These are phyloP conservation scores for Micrastur ruficollis DNA, from an alignment of 2,797 vertebrate species.

Conservation along the genomic window DNA sequence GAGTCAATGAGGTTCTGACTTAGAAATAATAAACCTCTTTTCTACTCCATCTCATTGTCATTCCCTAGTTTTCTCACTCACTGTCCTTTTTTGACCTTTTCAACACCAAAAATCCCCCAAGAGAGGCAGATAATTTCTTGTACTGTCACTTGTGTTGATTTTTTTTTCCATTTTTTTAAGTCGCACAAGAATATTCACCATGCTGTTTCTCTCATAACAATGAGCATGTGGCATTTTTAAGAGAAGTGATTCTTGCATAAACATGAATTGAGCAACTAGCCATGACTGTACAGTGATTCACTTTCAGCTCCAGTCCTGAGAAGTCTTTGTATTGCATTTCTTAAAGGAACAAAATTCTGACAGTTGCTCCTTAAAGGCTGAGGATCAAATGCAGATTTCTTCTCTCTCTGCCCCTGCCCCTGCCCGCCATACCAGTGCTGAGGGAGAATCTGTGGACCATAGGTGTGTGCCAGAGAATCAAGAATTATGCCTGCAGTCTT, in stretches of 20 bases:
- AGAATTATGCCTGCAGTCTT: not conserved
- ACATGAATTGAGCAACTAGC: not conserved
- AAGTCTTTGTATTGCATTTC: not conserved
- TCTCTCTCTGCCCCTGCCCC: not conserved
- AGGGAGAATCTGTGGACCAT: not conserved
- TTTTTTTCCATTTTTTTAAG: not conserved
- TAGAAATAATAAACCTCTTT: not conserved
- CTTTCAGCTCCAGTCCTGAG: not conserved
- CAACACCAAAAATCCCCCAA: not conserved
- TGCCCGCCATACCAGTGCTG: not conserved
- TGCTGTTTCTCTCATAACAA: not conserved
- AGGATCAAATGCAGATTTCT: not conserved
- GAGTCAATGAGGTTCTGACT: not conserved
- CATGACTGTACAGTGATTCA: not conserved
- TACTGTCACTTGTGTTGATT: not conserved
- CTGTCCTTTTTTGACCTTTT: not conserved
- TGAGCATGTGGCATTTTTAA: not conserved
- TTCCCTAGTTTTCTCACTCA: not conserved
- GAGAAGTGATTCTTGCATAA: not conserved
- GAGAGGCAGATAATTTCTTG: not conserved
- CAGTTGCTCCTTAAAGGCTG: not conserved
- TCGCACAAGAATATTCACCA: not conserved
- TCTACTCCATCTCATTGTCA: not conserved
- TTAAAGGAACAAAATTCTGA: not conserved
- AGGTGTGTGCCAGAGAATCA: fast-evolving